Evolutionary conservation across 1,140 invertebrate genomes (phyloP).

Genomic region (Formica exsecta): DNA sequence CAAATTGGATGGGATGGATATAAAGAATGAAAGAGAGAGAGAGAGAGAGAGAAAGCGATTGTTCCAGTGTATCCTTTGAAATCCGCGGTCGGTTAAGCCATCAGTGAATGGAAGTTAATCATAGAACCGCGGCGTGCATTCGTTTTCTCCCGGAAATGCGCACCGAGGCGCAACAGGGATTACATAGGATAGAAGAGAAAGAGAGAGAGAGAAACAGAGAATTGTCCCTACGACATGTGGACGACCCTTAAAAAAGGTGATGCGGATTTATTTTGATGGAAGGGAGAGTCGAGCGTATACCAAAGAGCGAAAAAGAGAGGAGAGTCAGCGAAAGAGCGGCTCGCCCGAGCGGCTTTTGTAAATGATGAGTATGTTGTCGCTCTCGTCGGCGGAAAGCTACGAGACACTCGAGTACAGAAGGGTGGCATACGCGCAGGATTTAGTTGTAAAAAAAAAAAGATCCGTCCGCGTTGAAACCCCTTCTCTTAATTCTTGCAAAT

Average conservation of each 20-base stretch:
- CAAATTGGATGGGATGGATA: slow-evolving; percentile 75
- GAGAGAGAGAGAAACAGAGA: background rate
- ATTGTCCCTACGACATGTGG: slow-evolving; percentile 64
- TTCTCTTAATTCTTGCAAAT: slow-evolving; percentile 57
- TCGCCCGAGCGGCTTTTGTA: slow-evolving; percentile 71
- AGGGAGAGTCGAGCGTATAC: slow-evolving; percentile 23
- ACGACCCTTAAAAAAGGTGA: slow-evolving; percentile 71
- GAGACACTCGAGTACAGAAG: slow-evolving; percentile 59
- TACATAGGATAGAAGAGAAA: slow-evolving; percentile 59
- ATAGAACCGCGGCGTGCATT: slow-evolving; percentile 74
- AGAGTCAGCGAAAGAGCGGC: slow-evolving; percentile 60
- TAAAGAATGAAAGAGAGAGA: background rate
- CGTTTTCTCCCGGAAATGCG: slow-evolving; percentile 66
- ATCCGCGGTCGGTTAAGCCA: slow-evolving; percentile 74
- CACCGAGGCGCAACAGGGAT: slow-evolving; percentile 66
- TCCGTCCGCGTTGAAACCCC: slow-evolving; percentile 54
- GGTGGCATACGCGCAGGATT: slow-evolving; percentile 56
- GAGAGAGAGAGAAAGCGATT: slow-evolving; percentile 62
- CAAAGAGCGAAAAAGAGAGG: slow-evolving; percentile 20
- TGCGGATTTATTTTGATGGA: slow-evolving; percentile 77
- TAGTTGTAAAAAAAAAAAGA: slow-evolving; percentile 63
- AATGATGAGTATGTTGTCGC: slow-evolving; percentile 77
- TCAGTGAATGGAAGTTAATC: slow-evolving; percentile 82
- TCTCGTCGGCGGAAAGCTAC: slow-evolving; percentile 74
- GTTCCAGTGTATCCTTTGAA: slow-evolving; percentile 75